Percentiles rank a stretch among this genome's conserved stretches.
Conservation (phyloP, 2,888 invertebrate species). For the Metopia argyrocephala region DNA sequence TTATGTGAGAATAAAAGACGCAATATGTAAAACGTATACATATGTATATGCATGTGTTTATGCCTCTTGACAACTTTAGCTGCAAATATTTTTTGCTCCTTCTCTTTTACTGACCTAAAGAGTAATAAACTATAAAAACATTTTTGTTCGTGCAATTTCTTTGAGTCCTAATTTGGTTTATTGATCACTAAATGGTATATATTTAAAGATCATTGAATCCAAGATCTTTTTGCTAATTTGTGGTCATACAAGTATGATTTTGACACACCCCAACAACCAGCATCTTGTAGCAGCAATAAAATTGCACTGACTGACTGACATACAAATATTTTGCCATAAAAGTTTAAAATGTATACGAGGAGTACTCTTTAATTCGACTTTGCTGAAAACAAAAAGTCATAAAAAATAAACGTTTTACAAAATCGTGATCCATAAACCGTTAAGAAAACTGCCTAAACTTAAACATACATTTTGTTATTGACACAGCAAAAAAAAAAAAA, state of each 20-base stretch:
- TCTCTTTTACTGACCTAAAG: too few relatives aligned
- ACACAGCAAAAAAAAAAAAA: not conserved
- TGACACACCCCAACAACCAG: slow-evolving; percentile 42
- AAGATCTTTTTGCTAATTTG: slow-evolving; percentile 57
- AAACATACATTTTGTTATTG: not conserved
- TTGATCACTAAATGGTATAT: slow-evolving; percentile 32
- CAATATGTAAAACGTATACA: too few relatives aligned
- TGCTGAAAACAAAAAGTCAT: slow-evolving; percentile 12
- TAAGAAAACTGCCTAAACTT: slow-evolving; percentile 25
- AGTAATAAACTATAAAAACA: too few relatives aligned
- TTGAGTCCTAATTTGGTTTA: slow-evolving; percentile 8
- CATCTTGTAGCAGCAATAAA: not conserved
- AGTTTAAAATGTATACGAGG: not conserved
- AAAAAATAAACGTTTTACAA: slow-evolving; percentile 51
- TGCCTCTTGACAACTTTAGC: too few relatives aligned
- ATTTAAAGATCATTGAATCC: slow-evolving; percentile 46
- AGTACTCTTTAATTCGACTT: too few relatives aligned
- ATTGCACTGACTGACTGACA: not conserved
- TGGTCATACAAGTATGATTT: slow-evolving; percentile 52
- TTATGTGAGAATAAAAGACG: too few relatives aligned
- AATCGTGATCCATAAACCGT: slow-evolving; percentile 59
- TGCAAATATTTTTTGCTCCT: too few relatives aligned
- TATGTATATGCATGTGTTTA: too few relatives aligned
- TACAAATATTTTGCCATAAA: not conserved
- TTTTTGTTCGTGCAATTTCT: too few relatives aligned